These are phyloP conservation scores for Orthosia gothica DNA, from an alignment of 2,888 invertebrate species.

Conservation along the genomic window DNA sequence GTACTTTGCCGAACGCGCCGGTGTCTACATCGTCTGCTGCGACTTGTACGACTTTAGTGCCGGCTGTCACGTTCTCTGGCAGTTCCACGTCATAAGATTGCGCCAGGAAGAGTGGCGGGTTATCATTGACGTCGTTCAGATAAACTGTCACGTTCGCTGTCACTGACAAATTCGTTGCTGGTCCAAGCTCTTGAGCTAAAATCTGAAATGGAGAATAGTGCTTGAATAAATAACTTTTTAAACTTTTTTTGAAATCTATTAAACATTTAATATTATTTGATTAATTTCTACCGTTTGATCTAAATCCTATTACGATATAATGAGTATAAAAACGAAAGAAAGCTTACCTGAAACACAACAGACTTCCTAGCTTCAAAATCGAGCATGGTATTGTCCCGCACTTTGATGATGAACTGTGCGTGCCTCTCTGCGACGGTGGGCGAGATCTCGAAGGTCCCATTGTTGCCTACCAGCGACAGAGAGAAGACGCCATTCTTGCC, in stretches of 20 bases:
- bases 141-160: constrained; percentile 95
- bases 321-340: neutral
- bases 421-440: constrained; percentile 96
- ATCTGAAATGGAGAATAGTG: constrained; percentile 89
- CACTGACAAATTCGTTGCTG: constrained; percentile 94
- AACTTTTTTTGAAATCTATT: neutral
- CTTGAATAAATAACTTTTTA: neutral
- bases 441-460: constrained; percentile 97
- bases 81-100: constrained; percentile 94
- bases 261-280: neutral
- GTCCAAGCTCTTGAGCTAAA: constrained; percentile 95
- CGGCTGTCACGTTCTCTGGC: constrained; percentile 95
- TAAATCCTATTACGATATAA: neutral
- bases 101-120: constrained; percentile 95
- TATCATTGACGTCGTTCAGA: constrained; percentile 97
- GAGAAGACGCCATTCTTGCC: constrained; percentile 97
- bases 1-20: constrained; percentile 94
- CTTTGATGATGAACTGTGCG: constrained; percentile 95
- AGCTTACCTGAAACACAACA: constrained; percentile 93
- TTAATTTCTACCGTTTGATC: neutral
- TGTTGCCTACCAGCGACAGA: constrained; percentile 94
- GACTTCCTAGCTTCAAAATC: constrained; percentile 96
- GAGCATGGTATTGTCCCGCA: constrained; percentile 95
- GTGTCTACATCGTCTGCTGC: constrained; percentile 96
- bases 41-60: constrained; percentile 94